Conservation (phyloP, 2,888 invertebrate species). For the Norana najaformis region DNA sequence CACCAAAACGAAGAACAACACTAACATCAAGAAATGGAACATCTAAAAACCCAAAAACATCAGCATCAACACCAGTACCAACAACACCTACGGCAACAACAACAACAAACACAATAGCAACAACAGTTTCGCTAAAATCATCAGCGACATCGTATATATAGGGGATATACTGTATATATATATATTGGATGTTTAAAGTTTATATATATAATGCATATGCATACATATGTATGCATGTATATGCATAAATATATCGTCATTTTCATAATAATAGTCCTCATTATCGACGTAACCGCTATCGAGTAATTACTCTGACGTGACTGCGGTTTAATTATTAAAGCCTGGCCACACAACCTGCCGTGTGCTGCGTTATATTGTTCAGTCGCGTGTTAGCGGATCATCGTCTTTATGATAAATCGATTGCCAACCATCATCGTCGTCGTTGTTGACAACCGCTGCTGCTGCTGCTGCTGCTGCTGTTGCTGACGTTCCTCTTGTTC, state of each 20-base stretch:
- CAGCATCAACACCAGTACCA: too few species aligned
- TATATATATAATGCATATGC: too few species aligned
- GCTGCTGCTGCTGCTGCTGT: not conserved
- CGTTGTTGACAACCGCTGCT: not conserved
- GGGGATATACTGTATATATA: too few species aligned
- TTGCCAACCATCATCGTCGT: not conserved
- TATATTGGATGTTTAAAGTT: too few species aligned
- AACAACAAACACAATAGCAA: too few species aligned
- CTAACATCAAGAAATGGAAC: too few species aligned
- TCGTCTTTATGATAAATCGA: slow-evolving; percentile 7
- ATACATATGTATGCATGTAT: not conserved
- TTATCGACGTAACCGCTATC: not conserved
- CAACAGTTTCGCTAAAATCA: too few species aligned
- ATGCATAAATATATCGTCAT: too few species aligned
- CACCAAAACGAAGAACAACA: too few species aligned
- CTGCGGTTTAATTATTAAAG: slow-evolving; percentile 13
- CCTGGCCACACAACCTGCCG: not conserved
- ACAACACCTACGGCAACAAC: too few species aligned
- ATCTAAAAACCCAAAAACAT: too few species aligned
- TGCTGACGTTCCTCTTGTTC: not conserved
- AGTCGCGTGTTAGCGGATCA: slow-evolving; percentile 4
- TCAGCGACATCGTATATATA: too few species aligned
- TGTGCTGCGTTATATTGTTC: not conserved
- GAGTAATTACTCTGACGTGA: not conserved
- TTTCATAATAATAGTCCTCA: not conserved